These are phyloP conservation scores for Nymphalis urticae DNA, from an alignment of 2,888 invertebrate genomes.

Conservation along the genomic window DNA sequence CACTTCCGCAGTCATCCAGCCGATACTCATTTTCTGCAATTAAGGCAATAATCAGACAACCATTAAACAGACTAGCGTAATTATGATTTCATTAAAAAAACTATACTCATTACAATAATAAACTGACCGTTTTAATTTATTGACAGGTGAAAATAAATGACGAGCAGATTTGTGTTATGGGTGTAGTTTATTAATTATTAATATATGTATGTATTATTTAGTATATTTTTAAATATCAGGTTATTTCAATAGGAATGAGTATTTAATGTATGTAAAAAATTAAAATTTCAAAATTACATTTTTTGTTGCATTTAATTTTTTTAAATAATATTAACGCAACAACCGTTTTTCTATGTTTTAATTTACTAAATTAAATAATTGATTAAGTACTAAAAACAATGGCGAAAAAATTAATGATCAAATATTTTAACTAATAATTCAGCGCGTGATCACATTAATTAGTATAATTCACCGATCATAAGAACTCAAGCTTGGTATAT, in stretches of 20 bases:
- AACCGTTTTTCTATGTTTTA: too few relatives aligned
- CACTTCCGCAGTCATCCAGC: conserved; percentile 12
- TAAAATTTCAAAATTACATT: too few relatives aligned
- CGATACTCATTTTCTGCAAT: conserved; percentile 16
- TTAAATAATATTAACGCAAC: too few relatives aligned
- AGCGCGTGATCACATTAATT: conserved; percentile 18
- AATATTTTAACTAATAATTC: conserved; percentile 3
- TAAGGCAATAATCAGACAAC: conserved; percentile 10
- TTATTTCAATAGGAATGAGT: too few relatives aligned
- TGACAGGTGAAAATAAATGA: conserved; percentile 2
- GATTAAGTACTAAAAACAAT: too few relatives aligned
- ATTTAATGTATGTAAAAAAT: too few relatives aligned
- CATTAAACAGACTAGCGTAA: conserved; percentile 14
- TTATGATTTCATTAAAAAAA: conserved; percentile 20
- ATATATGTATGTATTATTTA: too few relatives aligned
- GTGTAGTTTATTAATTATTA: too few relatives aligned
- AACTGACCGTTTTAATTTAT: not conserved
- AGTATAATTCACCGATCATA: conserved; percentile 24
- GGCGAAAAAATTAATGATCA: too few relatives aligned
- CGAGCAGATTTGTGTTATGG: not conserved
- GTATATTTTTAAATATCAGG: too few relatives aligned
- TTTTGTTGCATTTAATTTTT: too few relatives aligned
- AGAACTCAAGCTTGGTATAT: conserved; percentile 60
- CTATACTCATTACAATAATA: conserved; percentile 9
- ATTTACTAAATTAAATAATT: too few relatives aligned